These are phyloP conservation scores for Chaetogeoica ovagalla DNA, from an alignment of 2,888 invertebrate species.

Conservation along the genomic window DNA sequence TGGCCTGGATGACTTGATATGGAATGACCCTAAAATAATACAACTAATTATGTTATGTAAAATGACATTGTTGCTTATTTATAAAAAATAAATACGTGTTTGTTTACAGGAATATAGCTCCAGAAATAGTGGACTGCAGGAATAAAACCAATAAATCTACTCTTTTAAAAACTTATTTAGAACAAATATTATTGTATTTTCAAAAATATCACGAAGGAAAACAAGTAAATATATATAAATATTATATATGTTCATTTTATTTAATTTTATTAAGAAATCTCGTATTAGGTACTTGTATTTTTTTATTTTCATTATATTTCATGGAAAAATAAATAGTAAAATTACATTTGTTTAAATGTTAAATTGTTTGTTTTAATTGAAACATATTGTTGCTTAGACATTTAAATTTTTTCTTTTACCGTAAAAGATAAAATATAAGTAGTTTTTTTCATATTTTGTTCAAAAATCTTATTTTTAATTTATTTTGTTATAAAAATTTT, in stretches of 20 bases:
- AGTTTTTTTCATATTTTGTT: no score
- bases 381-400: no score
- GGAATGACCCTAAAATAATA: no score
- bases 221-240: conserved; percentile 22
- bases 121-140: conserved; percentile 47
- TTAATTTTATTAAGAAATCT: neutral
- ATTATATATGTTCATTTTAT: neutral
- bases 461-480: no score
- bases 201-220: neutral
- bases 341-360: no score
- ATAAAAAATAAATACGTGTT: neutral
- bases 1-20: no score
- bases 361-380: no score
- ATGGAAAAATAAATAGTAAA: neutral
- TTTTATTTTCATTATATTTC: neutral
- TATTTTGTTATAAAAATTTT: no score
- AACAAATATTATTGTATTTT: conserved; percentile 25
- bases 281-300: neutral
- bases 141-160: conserved; percentile 48
- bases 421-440: no score
- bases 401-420: no score
- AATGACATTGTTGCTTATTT: neutral
- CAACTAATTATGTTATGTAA: neutral
- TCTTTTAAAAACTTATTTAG: conserved; percentile 37
- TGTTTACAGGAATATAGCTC: conserved; percentile 32